Percentiles rank a stretch among this genome's conserved stretches.
These are phyloP conservation scores for Neolamprologus modestus DNA, from an alignment of 2,113 vertebrate genomes.

Conservation along the genomic window DNA sequence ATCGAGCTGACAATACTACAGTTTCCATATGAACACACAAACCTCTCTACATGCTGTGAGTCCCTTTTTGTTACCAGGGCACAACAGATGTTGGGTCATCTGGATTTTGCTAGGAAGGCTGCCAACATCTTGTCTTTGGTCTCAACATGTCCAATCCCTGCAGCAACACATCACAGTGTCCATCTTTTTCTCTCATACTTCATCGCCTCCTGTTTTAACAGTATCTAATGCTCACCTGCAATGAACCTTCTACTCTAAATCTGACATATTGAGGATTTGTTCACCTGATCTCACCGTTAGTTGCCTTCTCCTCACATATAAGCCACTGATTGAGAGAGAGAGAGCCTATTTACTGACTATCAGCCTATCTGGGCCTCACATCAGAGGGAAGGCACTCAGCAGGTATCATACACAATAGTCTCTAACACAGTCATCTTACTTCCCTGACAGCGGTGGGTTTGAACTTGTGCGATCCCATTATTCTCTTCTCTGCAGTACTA, in stretches of 20 bases:
- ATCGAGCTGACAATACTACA: not conserved
- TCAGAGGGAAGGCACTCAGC: not conserved
- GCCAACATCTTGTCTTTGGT: not conserved
- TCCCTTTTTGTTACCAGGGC: not conserved
- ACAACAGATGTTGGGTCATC: not conserved
- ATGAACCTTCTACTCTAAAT: not conserved
- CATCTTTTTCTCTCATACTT: not conserved
- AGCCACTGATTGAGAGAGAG: not conserved
- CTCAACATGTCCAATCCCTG: not conserved
- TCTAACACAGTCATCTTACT: not conserved
- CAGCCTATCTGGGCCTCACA: not conserved
- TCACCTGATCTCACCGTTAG: not conserved
- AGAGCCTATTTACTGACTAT: not conserved
- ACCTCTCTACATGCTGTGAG: accelerated
- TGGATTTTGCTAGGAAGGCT: not conserved
- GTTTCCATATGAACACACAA: not conserved
- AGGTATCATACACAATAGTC: not conserved
- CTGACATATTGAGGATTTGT: not conserved
- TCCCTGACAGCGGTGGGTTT: not conserved
- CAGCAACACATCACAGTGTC: not conserved
- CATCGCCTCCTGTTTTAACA: not conserved
- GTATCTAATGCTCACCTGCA: not conserved
- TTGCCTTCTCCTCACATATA: not conserved
- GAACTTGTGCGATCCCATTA: not conserved
- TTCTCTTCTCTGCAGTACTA: not conserved